phyloP scores from a whole-genome alignment of 2,888 invertebrate genomes.

The Pseudococcus viburni region DNA sequence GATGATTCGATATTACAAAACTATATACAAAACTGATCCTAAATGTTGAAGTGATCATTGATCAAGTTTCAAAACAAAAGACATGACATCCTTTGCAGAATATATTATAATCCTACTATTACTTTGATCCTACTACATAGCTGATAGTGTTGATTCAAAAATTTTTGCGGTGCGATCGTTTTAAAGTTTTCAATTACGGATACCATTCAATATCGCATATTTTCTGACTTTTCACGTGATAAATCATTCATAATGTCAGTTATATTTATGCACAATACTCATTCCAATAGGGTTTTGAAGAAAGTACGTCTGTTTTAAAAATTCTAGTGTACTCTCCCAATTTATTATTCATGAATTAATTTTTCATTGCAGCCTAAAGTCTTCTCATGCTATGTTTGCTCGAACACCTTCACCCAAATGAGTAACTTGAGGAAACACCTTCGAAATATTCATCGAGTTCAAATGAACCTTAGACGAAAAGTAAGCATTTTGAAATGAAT shows the following conservation, averaged over 20 bases:
- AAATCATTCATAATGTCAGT: background rate
- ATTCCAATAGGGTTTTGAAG: background rate
- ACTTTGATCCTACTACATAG: too few species aligned
- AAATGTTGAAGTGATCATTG: too few species aligned
- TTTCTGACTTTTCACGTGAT: background rate
- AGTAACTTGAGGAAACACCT: slow-evolving; percentile 46
- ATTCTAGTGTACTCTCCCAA: background rate
- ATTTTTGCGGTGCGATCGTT: too few species aligned
- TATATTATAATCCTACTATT: too few species aligned
- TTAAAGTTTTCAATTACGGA: too few species aligned
- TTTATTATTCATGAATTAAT: background rate
- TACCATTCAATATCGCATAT: too few species aligned
- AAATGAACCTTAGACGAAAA: slow-evolving; percentile 36
- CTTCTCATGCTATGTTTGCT: slow-evolving; percentile 23
- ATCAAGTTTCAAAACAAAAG: too few species aligned
- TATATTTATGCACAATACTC: slow-evolving; percentile 30
- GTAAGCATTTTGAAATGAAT: background rate
- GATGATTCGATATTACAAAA: too few species aligned
- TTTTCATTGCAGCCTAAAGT: slow-evolving; percentile 2
- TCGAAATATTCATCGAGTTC: slow-evolving; percentile 27
- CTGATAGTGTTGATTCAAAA: too few species aligned
- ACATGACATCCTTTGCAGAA: too few species aligned
- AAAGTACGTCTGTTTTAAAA: background rate
- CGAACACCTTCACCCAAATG: slow-evolving; percentile 43
- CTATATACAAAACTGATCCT: too few species aligned